A percentile compares a stretch with the other conserved stretches of the same genome.
These are phyloP conservation scores for Amphipyra berbera DNA, from an alignment of 2,888 invertebrate genomes.

Conservation along the genomic window DNA sequence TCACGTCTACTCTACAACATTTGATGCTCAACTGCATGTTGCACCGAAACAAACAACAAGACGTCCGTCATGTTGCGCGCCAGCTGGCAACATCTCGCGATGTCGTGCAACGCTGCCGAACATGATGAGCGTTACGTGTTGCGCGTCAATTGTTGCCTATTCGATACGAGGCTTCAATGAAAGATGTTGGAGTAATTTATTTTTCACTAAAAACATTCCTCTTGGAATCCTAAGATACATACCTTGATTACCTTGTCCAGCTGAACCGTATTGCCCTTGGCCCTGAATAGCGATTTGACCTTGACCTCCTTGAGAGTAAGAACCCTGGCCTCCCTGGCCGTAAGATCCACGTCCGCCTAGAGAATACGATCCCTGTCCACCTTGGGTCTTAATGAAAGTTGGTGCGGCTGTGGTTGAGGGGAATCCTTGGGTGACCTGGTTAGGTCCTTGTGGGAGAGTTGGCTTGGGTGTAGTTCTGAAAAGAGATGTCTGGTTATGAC, in stretches of 20 bases:
- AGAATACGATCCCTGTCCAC: constrained; percentile 49
- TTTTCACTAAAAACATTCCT: too few species aligned
- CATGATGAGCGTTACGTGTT: too few species aligned
- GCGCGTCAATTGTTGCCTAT: too few species aligned
- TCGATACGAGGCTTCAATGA: too few species aligned
- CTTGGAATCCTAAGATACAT: neutral
- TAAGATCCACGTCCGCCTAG: constrained; percentile 66
- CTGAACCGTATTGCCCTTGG: constrained; percentile 21
- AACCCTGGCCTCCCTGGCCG: constrained; percentile 61
- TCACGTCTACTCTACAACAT: too few species aligned
- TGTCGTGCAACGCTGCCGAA: too few species aligned
- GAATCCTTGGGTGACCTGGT: constrained; percentile 74
- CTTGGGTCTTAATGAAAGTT: constrained; percentile 54
- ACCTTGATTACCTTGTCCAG: constrained; percentile 34
- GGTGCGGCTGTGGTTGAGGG: constrained; percentile 56
- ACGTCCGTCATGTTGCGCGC: too few species aligned
- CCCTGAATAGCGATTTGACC: constrained; percentile 37
- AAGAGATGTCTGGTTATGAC: too few species aligned
- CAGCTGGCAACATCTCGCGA: too few species aligned
- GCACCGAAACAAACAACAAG: too few species aligned
- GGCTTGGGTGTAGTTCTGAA: constrained; percentile 60
- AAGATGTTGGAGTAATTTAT: too few species aligned
- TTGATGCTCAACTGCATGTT: too few species aligned
- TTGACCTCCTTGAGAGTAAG: constrained; percentile 62
- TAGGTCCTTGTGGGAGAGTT: constrained; percentile 66